Percentiles rank a stretch among this genome's conserved stretches.
These are phyloP conservation scores for Vicugna pacos DNA, from an alignment of 2,113 vertebrate species.

Conservation along the genomic window DNA sequence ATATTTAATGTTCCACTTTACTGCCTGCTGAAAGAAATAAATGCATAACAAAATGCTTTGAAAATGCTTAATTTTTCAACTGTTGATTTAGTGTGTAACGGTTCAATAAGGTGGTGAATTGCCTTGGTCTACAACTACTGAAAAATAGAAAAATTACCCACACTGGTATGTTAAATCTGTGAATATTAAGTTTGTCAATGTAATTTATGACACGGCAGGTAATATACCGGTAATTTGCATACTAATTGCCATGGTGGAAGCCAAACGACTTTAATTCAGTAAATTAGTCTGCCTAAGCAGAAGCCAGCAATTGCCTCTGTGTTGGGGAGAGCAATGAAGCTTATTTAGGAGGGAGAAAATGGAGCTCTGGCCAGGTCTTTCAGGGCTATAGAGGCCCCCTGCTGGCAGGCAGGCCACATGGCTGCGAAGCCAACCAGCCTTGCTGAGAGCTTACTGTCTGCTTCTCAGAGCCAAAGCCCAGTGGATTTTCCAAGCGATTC, in stretches of 20 bases:
- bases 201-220: conserved; percentile 72
- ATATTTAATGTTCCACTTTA: conserved; percentile 67
- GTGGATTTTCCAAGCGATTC: background rate
- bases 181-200: conserved; percentile 72
- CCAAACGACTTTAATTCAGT: conserved; percentile 71
- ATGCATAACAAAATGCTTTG: conserved; percentile 64
- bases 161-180: background rate
- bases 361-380: background rate
- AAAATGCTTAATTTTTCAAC: conserved; percentile 73
- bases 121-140: conserved; percentile 30
- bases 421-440: background rate
- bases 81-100: conserved; percentile 66
- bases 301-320: conserved; percentile 55
- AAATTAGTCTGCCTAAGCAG: conserved; percentile 59
- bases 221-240: conserved; percentile 72
- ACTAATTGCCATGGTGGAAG: conserved; percentile 59
- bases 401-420: background rate
- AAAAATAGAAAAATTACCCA: conserved; percentile 75
- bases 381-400: background rate
- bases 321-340: background rate
- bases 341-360: background rate
- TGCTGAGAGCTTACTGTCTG: rapidly evolving
- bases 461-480: background rate
- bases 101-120: conserved; percentile 59
- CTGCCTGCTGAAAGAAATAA: conserved; percentile 68